phyloP scores from a whole-genome alignment of 2,113 vertebrate species.

The Actenoides lindsayi region DNA sequence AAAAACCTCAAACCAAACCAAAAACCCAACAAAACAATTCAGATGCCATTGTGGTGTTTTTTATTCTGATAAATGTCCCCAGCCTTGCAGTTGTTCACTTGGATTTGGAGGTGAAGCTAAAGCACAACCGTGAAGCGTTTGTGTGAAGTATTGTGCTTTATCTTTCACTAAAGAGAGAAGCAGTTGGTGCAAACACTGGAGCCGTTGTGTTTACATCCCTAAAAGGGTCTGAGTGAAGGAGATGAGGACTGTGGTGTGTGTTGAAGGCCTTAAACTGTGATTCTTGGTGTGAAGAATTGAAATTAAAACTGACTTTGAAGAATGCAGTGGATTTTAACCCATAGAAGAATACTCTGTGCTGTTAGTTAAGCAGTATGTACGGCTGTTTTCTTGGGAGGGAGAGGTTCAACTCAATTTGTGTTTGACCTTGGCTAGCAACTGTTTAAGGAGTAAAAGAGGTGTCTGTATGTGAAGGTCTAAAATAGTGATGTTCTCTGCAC shows the following conservation, averaged over 20 bases:
- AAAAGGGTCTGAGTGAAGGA: neutral
- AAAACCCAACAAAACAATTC: neutral
- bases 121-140: neutral
- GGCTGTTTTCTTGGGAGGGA: neutral
- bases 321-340: conserved; percentile 33
- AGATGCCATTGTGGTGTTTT: neutral
- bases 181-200: neutral
- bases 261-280: conserved; percentile 70
- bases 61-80: neutral
- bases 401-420: neutral
- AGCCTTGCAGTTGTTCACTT: neutral
- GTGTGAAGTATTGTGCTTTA: neutral
- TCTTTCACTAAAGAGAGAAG: neutral
- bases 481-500: neutral
- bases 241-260: neutral
- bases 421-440: neutral
- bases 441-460: neutral
- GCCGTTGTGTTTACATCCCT: neutral
- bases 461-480: neutral
- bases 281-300: conserved; percentile 57
- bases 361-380: conserved; percentile 1
- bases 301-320: conserved; percentile 55
- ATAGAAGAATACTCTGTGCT: neutral
- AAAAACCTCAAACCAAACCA: too few species aligned
- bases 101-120: neutral